Evolutionary conservation across 2,797 vertebrate genomes (phyloP).

Genomic region (Euphonia xanthogaster): DNA sequence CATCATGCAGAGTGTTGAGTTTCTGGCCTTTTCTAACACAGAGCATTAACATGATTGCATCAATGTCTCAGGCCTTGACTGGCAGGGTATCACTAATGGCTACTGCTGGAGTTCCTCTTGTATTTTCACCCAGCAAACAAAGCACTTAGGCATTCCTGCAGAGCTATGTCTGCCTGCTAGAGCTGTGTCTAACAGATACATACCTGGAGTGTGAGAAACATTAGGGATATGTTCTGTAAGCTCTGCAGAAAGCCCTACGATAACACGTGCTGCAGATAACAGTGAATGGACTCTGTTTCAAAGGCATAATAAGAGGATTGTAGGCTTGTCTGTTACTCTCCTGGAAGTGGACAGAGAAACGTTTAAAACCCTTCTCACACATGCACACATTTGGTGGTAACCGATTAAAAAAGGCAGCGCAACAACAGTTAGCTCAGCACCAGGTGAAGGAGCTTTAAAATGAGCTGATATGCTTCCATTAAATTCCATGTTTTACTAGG

Average conservation of each 20-base stretch:
- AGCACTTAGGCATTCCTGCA: neutral
- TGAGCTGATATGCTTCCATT: slow-evolving; percentile 18
- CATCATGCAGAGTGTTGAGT: neutral
- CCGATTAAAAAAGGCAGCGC: slow-evolving; percentile 45
- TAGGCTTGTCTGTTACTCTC: neutral
- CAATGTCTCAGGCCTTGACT: neutral
- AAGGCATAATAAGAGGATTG: slow-evolving; percentile 42
- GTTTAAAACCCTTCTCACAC: slow-evolving; percentile 51
- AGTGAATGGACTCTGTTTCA: neutral
- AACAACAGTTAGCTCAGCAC: slow-evolving; percentile 21
- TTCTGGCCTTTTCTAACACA: neutral
- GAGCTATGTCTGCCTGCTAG: neutral
- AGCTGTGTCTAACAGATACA: neutral
- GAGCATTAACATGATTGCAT: neutral
- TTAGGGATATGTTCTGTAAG: neutral
- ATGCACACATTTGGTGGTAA: slow-evolving; percentile 12
- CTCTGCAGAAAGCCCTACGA: neutral
- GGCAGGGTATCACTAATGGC: neutral
- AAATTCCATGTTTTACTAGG: slow-evolving; percentile 52
- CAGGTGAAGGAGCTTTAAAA: slow-evolving; percentile 53
- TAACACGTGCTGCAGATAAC: slow-evolving; percentile 18
- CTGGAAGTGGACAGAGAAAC: slow-evolving; percentile 44
- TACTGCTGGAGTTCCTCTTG: neutral
- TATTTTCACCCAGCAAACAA: neutral
- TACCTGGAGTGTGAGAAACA: neutral